These are phyloP conservation scores for Dysidea cf. avara DNA, from an alignment of 37 sponge, comb jelly and placozoan species.

Conservation along the genomic window DNA sequence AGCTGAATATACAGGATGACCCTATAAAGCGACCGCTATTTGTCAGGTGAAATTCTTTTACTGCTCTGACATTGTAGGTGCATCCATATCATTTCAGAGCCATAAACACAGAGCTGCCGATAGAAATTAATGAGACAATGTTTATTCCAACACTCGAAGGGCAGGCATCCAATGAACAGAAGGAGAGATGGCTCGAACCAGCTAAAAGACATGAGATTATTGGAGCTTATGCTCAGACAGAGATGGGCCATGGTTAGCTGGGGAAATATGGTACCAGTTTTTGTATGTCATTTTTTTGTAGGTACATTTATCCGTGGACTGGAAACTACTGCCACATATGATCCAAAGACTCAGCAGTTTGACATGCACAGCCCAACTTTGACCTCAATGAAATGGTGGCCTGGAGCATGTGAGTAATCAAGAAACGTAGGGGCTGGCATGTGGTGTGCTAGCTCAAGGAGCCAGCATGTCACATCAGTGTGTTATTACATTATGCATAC, in stretches of 20 bases:
- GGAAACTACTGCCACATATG: constrained; percentile 89
- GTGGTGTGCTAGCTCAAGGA: too few species aligned
- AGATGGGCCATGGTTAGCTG: constrained; percentile 87
- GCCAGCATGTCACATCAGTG: too few species aligned
- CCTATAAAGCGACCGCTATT: too few species aligned
- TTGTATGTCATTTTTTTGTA: constrained; percentile 3
- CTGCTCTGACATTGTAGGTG: too few species aligned
- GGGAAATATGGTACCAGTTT: background rate
- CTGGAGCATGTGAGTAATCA: constrained; percentile 84
- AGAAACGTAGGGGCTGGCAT: too few species aligned
- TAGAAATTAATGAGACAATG: constrained; percentile 60
- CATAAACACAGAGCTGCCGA: constrained; percentile 49
- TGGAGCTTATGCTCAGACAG: constrained; percentile 93
- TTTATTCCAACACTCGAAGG: constrained; percentile 83
- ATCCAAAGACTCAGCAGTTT: constrained; percentile 75
- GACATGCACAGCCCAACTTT: constrained; percentile 81
- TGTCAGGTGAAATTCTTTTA: background rate
- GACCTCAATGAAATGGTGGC: constrained; percentile 92
- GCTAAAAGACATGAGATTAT: constrained; percentile 69
- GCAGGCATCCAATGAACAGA: constrained; percentile 83
- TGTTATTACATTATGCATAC: too few species aligned
- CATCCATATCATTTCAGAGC: constrained; percentile 31
- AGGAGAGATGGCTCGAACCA: constrained; percentile 75
- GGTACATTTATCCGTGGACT: constrained; percentile 84
- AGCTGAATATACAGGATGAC: constrained; percentile 14